Conservation (phyloP, 2,113 vertebrate species). For the Odontophorus gujanensis region DNA sequence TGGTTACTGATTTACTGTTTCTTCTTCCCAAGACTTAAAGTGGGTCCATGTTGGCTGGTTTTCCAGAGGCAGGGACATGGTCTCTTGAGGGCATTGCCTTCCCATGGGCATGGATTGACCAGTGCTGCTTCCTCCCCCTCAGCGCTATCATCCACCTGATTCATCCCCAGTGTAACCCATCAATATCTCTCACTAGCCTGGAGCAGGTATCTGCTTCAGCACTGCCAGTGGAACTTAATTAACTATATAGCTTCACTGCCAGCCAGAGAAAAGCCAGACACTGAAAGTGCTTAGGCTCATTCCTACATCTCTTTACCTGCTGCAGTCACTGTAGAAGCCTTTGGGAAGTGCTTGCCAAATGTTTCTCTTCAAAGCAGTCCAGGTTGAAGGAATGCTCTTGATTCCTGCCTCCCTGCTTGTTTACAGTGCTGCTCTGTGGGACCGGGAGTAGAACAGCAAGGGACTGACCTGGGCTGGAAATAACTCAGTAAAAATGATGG, state of each 20-base stretch:
- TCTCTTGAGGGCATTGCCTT: background rate
- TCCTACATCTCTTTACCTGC: background rate
- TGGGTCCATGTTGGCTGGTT: rapidly evolving
- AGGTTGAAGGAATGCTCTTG: background rate
- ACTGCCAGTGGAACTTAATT: background rate
- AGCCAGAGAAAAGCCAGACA: background rate
- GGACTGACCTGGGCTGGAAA: background rate
- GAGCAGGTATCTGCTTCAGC: background rate
- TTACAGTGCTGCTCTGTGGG: background rate
- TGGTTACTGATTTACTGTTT: background rate
- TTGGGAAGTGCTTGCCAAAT: background rate
- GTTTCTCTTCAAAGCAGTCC: background rate
- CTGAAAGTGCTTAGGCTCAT: background rate
- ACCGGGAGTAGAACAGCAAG: background rate
- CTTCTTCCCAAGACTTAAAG: background rate
- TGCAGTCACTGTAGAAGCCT: background rate
- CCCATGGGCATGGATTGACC: rapidly evolving
- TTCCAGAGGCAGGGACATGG: background rate
- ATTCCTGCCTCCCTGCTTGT: background rate
- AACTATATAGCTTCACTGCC: background rate
- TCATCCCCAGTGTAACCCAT: background rate
- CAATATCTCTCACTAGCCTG: background rate
- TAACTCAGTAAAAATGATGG: background rate
- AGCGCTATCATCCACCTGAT: rapidly evolving
- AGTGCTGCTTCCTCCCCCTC: background rate